Conservation (phyloP, 2,888 invertebrate species). For the Liopterus haemorrhoidalis region DNA sequence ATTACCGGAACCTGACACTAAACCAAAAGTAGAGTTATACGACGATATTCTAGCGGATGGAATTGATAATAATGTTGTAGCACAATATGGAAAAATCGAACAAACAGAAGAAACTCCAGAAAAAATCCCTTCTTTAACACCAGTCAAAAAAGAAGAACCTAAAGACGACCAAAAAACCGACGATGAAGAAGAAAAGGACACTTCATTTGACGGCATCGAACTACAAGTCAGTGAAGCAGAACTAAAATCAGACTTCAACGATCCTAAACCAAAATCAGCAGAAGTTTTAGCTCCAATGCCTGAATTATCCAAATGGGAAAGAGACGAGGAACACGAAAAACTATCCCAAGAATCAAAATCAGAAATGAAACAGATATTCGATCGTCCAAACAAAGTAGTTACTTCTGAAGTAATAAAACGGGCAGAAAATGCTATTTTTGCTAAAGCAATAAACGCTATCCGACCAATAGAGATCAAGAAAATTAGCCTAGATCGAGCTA, state of each 20-base stretch:
- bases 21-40: constrained; percentile 45
- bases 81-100: constrained; percentile 50
- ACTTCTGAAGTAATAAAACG: constrained; percentile 84
- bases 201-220: constrained; percentile 54
- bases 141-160: constrained; percentile 2
- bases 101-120: too few relatives aligned
- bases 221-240: constrained; percentile 55
- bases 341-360: constrained; percentile 45
- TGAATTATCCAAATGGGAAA: constrained; percentile 85
- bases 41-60: constrained; percentile 52
- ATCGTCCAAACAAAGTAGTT: constrained; percentile 60
- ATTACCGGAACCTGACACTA: too few relatives aligned
- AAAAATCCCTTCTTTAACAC: constrained; percentile 36
- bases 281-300: constrained; percentile 70
- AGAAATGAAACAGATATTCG: constrained; percentile 40
- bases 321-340: constrained; percentile 58
- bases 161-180: constrained; percentile 40
- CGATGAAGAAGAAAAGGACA: constrained; percentile 48
- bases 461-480: constrained; percentile 72
- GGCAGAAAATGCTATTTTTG: constrained; percentile 87
- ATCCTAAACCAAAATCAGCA: constrained; percentile 40
- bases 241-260: constrained; percentile 48
- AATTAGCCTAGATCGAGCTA: constrained; percentile 62
- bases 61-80: constrained; percentile 53
- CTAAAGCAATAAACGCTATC: constrained; percentile 78